These are phyloP conservation scores for Chironomus riparius DNA, from an alignment of 2,888 invertebrate species.

Conservation along the genomic window DNA sequence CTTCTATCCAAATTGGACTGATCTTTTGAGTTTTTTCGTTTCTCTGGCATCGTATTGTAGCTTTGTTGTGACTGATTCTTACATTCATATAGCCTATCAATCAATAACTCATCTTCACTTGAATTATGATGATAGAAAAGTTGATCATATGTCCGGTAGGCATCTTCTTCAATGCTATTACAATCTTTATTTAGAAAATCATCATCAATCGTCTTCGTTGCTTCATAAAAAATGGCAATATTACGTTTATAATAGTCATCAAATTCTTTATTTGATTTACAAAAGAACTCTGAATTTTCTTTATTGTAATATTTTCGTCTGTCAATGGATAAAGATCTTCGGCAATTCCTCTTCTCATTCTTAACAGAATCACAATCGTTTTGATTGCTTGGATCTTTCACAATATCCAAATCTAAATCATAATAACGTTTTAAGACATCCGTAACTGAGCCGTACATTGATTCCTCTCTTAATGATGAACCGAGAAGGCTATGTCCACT, in stretches of 20 bases:
- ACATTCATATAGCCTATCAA: slow-evolving; percentile 11
- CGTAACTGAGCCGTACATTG: slow-evolving; percentile 10
- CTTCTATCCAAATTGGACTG: not conserved
- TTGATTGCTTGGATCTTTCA: not conserved
- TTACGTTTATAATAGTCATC: slow-evolving; percentile 25
- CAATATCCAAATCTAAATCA: slow-evolving; percentile 20
- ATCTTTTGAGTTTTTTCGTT: not conserved
- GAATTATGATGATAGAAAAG: not conserved
- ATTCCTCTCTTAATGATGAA: slow-evolving; percentile 16
- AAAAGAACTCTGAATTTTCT: slow-evolving; percentile 25
- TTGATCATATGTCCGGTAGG: not conserved
- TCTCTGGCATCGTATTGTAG: slow-evolving; percentile 11
- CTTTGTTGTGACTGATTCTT: not conserved
- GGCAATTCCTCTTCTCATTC: slow-evolving; percentile 3
- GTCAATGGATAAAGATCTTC: not conserved
- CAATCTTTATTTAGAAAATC: slow-evolving; percentile 7
- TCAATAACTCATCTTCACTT: slow-evolving; percentile 10
- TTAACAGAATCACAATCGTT: slow-evolving; percentile 22
- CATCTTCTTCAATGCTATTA: not conserved
- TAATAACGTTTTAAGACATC: slow-evolving; percentile 21
- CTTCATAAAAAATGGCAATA: slow-evolving; percentile 23
- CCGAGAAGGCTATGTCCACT: slow-evolving; percentile 16
- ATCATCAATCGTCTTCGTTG: slow-evolving; percentile 17
- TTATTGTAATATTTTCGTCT: slow-evolving; percentile 20
- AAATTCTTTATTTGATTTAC: slow-evolving; percentile 26